Conservation (phyloP, 2,113 vertebrate genomes). For the Pituophis catenifer region DNA sequence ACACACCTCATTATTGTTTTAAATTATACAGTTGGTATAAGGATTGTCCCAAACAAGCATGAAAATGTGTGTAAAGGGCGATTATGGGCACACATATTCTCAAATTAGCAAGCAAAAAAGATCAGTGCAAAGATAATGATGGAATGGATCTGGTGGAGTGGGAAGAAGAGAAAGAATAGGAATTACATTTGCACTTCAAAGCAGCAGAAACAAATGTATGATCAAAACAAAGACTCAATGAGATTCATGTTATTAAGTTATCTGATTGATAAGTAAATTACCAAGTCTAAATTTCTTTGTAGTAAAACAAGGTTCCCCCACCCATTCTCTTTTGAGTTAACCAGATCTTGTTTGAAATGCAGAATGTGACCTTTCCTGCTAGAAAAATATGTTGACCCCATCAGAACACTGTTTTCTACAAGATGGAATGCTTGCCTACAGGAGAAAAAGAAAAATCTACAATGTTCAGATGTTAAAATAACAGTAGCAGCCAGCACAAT, state of each 20-base stretch:
- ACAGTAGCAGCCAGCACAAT: neutral
- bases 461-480: neutral
- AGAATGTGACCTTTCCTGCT: neutral
- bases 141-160: neutral
- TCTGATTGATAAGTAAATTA: neutral
- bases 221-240: neutral
- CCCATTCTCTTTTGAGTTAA: neutral
- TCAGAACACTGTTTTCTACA: neutral
- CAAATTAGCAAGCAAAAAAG: neutral
- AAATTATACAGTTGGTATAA: neutral
- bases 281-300: neutral
- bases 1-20: neutral
- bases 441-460: neutral
- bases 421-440: neutral
- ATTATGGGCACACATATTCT: neutral
- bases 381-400: neutral
- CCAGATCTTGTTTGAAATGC: neutral
- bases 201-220: neutral
- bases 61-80: neutral
- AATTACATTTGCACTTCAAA: neutral
- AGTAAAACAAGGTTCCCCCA: neutral
- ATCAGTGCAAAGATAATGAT: neutral
- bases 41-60: neutral
- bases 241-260: slow-evolving; percentile 3
- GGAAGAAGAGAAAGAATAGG: neutral